Base-by-base conservation (phyloP, 2,797 vertebrate genomes). In the Gallirallus australis region DNA sequence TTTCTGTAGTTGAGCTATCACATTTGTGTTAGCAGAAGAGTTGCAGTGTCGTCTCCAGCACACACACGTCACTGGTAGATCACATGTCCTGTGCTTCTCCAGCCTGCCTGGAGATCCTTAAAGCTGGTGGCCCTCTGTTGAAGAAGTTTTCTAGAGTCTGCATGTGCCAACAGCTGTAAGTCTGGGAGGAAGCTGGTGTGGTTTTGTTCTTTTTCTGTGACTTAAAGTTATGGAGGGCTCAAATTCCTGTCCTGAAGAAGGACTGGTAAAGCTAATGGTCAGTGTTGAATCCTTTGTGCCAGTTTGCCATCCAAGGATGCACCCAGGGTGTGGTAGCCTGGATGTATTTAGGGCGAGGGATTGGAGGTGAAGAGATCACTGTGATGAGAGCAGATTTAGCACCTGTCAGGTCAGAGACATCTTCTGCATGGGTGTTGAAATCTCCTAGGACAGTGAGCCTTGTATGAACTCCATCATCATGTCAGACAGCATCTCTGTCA, bases 401-500 rank as follows among this genome's bases (percentile, higher is more conserved):
- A 95, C 86, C 93, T 97, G 73, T 89, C 93, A 95, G 77, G 50
- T 87, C 75, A 63, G 78, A 81, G 50, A 13, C 37, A 57, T 75
- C 83, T 86, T 89, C 50, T 91, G n/a, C 63, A 9, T 28, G 27
- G 84, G 42, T 80, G 16, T 65, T 93, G 86, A 87, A 90, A 93
- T 93, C 65, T 90, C 33, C 68, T 70, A 53, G 72, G 83, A 91
- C 86, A 81, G 78, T 37, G 72, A 85, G 61, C 79, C 75, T 92
- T 85, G 54, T 45, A 47, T 89, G 87, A 96, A 87, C 92, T 91
- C 76, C 72, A 25, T 75, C 70, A 33, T 89, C 53, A n/a, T 1
- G 71, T 96, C 94, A 93, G 78, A 47, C 84, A 81, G 52, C 57
- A 91, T 96, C 78, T 92, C 76, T 82, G 65, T 91, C 88, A 86